Evolutionary conservation across 2,888 invertebrate species (phyloP), one percentile per base, ranked within the genome.

Genomic region (Microctonus aethiopoides): DNA sequence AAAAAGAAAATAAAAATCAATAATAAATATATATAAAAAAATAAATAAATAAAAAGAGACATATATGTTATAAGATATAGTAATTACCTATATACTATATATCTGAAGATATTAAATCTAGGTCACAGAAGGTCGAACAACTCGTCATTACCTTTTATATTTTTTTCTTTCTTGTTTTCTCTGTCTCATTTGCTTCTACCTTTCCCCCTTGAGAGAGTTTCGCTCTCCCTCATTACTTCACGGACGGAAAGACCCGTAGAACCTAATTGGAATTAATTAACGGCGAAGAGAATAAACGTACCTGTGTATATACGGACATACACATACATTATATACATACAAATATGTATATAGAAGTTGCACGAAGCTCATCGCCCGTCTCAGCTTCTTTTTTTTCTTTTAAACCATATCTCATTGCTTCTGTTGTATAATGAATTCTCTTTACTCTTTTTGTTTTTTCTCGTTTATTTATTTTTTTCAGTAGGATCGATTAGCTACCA

Each of bases 221-320:
- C 24, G 29, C 29, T 68, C 57, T 68, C 57, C 57, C 46, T 63
- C 54, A 32, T 46, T 56, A 41, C 57, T 24, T 46, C 26, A 57
- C 69, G 26, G 56, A 65, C 65, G 59, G 36, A 24, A 51, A 67
- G 60, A 65, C 46, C 59, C 60, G 64, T 52, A 26, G 26, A 41
- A 51, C 69, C 65, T 69, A 65, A 69, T 69, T 69, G 64, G 64
- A 65, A 69, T 69, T 65, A 64, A 69, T 69, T 69, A 69, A 65
- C 68, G 34, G 54, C 20, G 39, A 61, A 56, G 29, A 46, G 6
- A 62, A 41, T 24, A 5, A 39, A 60, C 16, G 16, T 16, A 59
- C n/a, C 16, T 51, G 11, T 41, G n/a, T n/a, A n/a, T n/a, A n/a
- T n/a, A n/a, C n/a, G n/a, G n/a, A n/a, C n/a, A n/a, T n/a, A n/a